Base-by-base conservation (phyloP, 2,113 vertebrate genomes). In the Archocentrus centrarchus region DNA sequence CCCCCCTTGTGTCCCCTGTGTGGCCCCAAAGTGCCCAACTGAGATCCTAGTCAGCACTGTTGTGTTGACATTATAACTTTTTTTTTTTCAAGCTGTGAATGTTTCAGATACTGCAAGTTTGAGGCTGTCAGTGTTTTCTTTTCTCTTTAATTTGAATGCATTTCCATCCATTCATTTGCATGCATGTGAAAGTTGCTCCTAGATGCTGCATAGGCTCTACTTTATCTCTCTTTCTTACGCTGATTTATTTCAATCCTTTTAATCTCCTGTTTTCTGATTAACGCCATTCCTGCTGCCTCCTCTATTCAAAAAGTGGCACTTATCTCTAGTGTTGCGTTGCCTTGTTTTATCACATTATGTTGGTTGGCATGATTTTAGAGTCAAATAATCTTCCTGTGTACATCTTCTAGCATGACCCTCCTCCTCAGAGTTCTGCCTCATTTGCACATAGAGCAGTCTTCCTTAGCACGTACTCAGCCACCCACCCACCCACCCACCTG, bases 311-410 rank as follows among this genome's bases (percentile, higher is more conserved):
- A 99, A 99, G 97, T 99, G 98, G 97, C 99, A 99, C 97, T 99
- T 99, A 99, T 99, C 98, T 99, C 97, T 97, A 98, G 89, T 84
- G 83, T 93, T 93, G 97, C 97, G 96, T 98, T 97, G 93, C 97
- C 96, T 98, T 98, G 98, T 99, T 99, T 99, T 98, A 97, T 99
- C 98, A 98, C 98, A 99, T 99, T 99, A 95, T 97, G 97, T 97
- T 97, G 97, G 98, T 97, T 97, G 98, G 98, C 98, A 99, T 99
- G 98, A 97, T 97, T 98, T 96, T 96, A 98, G 91, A 95, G 96
- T 99, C 98, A 99, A 98, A 99, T 99, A 99, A 99, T 99, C 98
- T 99, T 98, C 91, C 98, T 99, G 98, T 99, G 97, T 99, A 99
- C 97, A 99, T 99, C 97, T 99, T 97, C 98, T 99, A 99, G 97